Evolutionary conservation across 2,113 vertebrate species (phyloP).

Genomic region (Osmerus eperlanus): DNA sequence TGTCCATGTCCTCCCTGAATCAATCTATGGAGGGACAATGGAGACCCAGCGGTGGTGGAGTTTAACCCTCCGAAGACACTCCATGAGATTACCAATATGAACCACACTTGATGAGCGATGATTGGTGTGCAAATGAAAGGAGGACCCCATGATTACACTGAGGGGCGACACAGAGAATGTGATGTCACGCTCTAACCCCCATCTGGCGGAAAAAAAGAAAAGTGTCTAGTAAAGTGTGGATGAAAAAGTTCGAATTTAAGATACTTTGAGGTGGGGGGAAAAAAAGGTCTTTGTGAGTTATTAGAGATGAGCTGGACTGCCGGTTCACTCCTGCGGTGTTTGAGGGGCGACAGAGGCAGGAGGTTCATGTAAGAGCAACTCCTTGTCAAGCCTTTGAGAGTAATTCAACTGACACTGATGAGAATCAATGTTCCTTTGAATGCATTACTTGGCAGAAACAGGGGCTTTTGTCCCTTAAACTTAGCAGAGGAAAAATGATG

Average conservation of each 20-base stretch:
- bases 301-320: slow-evolving; percentile 26
- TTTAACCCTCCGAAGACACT: slow-evolving; percentile 29
- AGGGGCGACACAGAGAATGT: slow-evolving; percentile 13
- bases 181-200: not conserved
- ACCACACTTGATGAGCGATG: slow-evolving; percentile 21
- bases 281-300: slow-evolving; percentile 20
- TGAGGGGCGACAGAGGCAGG: slow-evolving; percentile 62
- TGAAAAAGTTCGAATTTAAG: slow-evolving; percentile 15
- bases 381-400: slow-evolving; percentile 88
- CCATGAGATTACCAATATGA: slow-evolving; percentile 32
- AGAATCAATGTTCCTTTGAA: slow-evolving; percentile 95
- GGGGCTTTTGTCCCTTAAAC: slow-evolving; percentile 92
- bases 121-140: slow-evolving; percentile 19
- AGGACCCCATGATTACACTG: slow-evolving; percentile 13
- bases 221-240: slow-evolving; percentile 5
- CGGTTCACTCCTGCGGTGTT: slow-evolving; percentile 45
- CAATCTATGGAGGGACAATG: slow-evolving; percentile 39
- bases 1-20: slow-evolving; percentile 30
- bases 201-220: slow-evolving; percentile 15
- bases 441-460: slow-evolving; percentile 96
- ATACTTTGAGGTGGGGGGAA: slow-evolving; percentile 4
- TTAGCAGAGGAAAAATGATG: slow-evolving; percentile 83
- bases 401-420: slow-evolving; percentile 96
- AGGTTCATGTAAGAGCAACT: slow-evolving; percentile 90
- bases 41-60: slow-evolving; percentile 23